phyloP scores from a whole-genome alignment of 2,113 vertebrate species.

The Charadrius vociferus region DNA sequence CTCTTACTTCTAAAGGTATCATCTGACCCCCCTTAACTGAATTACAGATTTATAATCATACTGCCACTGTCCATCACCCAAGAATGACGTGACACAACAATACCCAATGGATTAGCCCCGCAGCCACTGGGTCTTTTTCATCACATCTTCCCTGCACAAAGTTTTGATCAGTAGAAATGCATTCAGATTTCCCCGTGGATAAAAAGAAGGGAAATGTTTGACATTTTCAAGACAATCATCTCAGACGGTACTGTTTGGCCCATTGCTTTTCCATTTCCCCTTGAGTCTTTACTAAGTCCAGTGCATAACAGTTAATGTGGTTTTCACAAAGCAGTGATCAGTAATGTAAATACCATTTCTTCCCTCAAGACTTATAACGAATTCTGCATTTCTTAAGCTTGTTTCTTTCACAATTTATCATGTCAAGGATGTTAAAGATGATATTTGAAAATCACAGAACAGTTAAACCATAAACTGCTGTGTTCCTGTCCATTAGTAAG shows the following conservation, averaged over 20 bases:
- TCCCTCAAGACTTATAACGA: conserved; percentile 32
- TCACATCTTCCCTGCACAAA: background rate
- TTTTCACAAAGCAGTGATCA: conserved; percentile 55
- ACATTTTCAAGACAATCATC: conserved; percentile 27
- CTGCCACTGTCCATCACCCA: background rate
- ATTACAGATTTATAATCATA: background rate
- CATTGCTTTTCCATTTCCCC: conserved; percentile 2
- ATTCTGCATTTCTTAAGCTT: background rate
- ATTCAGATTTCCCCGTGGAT: background rate
- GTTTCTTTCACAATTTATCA: conserved; percentile 54
- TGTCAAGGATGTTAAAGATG: conserved; percentile 16
- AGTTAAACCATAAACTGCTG: background rate
- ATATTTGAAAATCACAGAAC: conserved; percentile 34
- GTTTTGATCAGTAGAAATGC: background rate
- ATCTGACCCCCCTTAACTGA: background rate
- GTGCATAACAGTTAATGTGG: conserved; percentile 16
- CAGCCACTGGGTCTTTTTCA: background rate
- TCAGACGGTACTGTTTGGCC: background rate
- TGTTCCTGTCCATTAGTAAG: conserved; percentile 31
- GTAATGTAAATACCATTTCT: conserved; percentile 66
- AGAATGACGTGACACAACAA: background rate
- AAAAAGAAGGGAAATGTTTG: conserved; percentile 1
- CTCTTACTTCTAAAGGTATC: background rate
- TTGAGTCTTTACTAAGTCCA: conserved; percentile 47
- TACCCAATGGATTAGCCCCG: background rate